Evolutionary conservation across 2,888 invertebrate species (phyloP).

Genomic region (Oxycera nigricornis): DNA sequence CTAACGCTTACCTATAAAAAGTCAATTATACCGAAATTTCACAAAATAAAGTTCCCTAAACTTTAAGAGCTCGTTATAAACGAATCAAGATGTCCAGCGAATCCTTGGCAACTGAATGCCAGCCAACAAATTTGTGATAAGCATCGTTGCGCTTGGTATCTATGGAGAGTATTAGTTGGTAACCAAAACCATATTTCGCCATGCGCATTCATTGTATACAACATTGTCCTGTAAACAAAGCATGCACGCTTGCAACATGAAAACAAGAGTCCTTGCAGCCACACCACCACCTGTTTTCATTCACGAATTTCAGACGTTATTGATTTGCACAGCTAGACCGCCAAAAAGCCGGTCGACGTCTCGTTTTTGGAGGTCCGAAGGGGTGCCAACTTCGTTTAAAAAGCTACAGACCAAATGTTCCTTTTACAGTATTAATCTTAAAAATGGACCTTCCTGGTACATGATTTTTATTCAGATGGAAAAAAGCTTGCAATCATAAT

Average conservation of each 20-base stretch:
- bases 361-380: neutral
- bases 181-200: slow-evolving; percentile 33
- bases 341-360: slow-evolving; percentile 16
- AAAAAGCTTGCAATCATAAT: no score
- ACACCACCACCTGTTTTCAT: slow-evolving; percentile 35
- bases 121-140: neutral
- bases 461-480: no score
- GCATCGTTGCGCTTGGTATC: neutral
- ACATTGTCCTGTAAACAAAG: slow-evolving; percentile 33
- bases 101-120: slow-evolving; percentile 14
- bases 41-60: no score
- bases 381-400: neutral
- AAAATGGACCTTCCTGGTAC: no score
- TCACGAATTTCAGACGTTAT: slow-evolving; percentile 38
- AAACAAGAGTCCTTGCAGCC: neutral
- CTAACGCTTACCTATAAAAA: no score
- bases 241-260: slow-evolving; percentile 5
- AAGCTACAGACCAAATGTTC: no score
- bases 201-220: slow-evolving; percentile 24
- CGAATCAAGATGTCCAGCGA: slow-evolving; percentile 2
- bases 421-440: no score
- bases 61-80: neutral
- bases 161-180: neutral
- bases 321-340: slow-evolving; percentile 22
- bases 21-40: no score